Evolutionary conservation across 2,888 invertebrate species (phyloP), one percentile per base, ranked within the genome.

Genomic region (Limnephilus auricula): DNA sequence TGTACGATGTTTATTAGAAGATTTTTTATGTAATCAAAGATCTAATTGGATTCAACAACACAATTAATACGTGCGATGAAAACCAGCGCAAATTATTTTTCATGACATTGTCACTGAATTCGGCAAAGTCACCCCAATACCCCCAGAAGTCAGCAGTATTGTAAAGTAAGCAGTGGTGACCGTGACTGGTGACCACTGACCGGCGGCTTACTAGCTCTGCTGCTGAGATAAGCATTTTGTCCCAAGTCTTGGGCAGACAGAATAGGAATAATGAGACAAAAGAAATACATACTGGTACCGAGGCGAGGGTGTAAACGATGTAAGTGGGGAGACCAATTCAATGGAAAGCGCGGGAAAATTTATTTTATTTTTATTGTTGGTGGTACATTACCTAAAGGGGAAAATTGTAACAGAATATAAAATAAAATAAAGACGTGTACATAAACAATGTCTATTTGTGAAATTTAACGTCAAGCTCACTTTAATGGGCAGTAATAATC

Each of bases 251-350:
- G 31, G 82, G 85, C 89, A 91, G 91, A 92, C 91, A 91, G 90
- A 90, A 91, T 89, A 91, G 90, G 91, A 93, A 93, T 93, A 93
- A 93, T 93, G 93, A 93, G 93, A 93, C 93, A 93, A 92, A 92
- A 92, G 92, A 91, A 92, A 89, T 89, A 91, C 90, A 91, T 87
- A 91, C 90, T 79, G 34, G 45, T 65, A 65, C 65, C 65, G 65
- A 87, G 40, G 40, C 40, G 65, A 84, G 45, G 89, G 79, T 79
- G 37, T 91, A 89, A 89, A 84, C 89, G 89, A 80, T 79, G 78
- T 80, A 91, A 89, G 91, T 89, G 91, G 84, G 18, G 50, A 31
- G 18, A 18, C 18, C 0, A 31, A 15, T 10, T 80, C 65, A 89
- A 89, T 15, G n/a, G 78, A 89, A 79, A 89, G 79, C 80, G 80